Percentiles rank a stretch among this genome's conserved stretches.
phyloP scores from a whole-genome alignment of 1,140 invertebrate genomes.

The Cyphomyrmex costatus region DNA sequence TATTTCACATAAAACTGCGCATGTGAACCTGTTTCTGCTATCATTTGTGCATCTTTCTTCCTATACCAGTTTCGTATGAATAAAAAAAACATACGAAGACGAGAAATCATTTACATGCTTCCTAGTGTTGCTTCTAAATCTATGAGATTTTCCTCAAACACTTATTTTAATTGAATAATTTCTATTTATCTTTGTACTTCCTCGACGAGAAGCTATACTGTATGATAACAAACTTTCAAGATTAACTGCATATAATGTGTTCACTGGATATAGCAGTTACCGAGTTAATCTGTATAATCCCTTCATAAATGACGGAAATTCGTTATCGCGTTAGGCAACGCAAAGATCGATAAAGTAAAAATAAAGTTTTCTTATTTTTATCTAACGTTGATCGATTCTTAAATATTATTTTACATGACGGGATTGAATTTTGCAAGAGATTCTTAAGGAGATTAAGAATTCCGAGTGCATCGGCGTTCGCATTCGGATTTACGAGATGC shows the following conservation, averaged over 20 bases:
- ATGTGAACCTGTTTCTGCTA: not conserved
- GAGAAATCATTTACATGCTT: constrained; percentile 2
- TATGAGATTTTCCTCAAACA: constrained; percentile 6
- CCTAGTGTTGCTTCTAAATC: not conserved
- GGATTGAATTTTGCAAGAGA: not conserved
- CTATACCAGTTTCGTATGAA: not conserved
- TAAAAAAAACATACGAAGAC: not conserved
- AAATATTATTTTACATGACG: constrained; percentile 7
- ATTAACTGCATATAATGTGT: constrained; percentile 6
- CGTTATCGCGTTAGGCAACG: constrained; percentile 7
- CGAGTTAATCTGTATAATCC: constrained; percentile 3
- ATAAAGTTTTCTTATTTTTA: constrained; percentile 13
- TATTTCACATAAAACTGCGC: not conserved
- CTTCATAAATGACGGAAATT: constrained; percentile 24
- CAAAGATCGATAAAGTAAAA: not conserved
- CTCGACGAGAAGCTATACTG: not conserved
- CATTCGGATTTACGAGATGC: constrained; percentile 25
- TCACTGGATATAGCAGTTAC: constrained; percentile 20
- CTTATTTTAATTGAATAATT: constrained; percentile 30
- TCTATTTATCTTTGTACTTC: not conserved
- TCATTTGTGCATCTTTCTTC: constrained; percentile 8
- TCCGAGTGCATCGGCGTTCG: constrained; percentile 11
- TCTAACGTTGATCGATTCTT: not conserved
- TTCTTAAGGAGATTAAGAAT: constrained; percentile 41
- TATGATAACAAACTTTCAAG: constrained; percentile 21